These are phyloP conservation scores for Dreissena polymorpha DNA, from an alignment of 1,140 invertebrate genomes.

Conservation along the genomic window DNA sequence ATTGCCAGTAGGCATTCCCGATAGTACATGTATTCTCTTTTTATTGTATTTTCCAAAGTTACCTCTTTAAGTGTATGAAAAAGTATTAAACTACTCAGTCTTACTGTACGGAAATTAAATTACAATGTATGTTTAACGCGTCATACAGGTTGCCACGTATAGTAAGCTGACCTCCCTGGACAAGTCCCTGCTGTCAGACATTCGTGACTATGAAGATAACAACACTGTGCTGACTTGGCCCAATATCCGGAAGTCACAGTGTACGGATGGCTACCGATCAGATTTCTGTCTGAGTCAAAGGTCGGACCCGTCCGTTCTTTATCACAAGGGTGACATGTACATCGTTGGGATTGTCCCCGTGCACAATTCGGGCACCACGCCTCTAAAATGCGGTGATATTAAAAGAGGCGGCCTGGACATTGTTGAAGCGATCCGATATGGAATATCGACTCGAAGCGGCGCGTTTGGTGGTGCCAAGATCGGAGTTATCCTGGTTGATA, in stretches of 20 bases:
- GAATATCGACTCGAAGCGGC: no score
- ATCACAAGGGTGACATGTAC: constrained; percentile 42
- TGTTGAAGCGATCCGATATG: constrained; percentile 27
- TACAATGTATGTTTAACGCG: neutral
- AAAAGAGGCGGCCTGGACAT: constrained; percentile 40
- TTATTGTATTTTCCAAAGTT: no score
- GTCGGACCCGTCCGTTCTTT: neutral
- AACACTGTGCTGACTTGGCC: neutral
- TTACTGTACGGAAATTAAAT: neutral
- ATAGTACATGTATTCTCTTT: no score
- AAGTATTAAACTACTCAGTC: neutral
- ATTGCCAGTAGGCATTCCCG: no score
- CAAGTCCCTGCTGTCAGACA: neutral
- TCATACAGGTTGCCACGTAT: constrained; percentile 20
- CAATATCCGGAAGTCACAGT: constrained; percentile 26
- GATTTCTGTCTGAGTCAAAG: neutral
- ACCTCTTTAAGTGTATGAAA: no score
- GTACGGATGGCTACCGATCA: constrained; percentile 20
- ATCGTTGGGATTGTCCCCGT: constrained; percentile 44
- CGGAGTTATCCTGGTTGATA: constrained; percentile 44
- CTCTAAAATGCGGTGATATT: constrained; percentile 37
- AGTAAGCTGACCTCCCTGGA: neutral
- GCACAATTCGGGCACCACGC: constrained; percentile 27
- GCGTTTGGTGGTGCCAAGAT: constrained; percentile 37
- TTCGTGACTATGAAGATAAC: constrained; percentile 20